These are phyloP conservation scores for Manduca sexta DNA, from an alignment of 1,140 invertebrate species.

Conservation along the genomic window DNA sequence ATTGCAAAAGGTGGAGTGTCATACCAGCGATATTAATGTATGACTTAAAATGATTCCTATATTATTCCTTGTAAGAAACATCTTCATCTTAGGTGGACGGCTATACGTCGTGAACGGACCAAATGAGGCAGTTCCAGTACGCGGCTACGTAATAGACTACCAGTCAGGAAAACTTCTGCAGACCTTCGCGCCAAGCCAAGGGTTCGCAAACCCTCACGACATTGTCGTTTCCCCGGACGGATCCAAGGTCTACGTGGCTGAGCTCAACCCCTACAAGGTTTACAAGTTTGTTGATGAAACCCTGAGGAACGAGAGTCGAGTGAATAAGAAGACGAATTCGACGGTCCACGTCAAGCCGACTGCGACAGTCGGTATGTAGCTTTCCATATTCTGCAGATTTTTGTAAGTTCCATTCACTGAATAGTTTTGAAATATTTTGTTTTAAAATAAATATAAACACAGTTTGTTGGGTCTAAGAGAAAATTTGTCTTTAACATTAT, in stretches of 20 bases:
- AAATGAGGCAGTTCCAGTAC: constrained; percentile 58
- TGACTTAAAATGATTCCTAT: too few relatives aligned
- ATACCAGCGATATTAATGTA: too few relatives aligned
- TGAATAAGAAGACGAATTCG: constrained; percentile 4
- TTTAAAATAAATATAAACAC: too few relatives aligned
- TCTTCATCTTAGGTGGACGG: constrained; percentile 46
- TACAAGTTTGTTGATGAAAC: constrained; percentile 45
- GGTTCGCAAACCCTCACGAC: constrained; percentile 84
- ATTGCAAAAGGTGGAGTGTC: too few relatives aligned
- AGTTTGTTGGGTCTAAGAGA: too few relatives aligned
- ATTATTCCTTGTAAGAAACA: not conserved
- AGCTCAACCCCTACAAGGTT: constrained; percentile 77
- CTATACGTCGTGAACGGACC: constrained; percentile 73
- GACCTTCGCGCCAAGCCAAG: constrained; percentile 78
- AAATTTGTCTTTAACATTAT: too few relatives aligned
- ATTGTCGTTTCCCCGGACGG: constrained; percentile 80
- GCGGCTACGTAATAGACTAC: constrained; percentile 81
- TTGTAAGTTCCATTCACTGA: constrained; percentile 1
- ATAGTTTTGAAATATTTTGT: constrained; percentile 2
- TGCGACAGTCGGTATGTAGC: constrained; percentile 61
- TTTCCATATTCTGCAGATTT: constrained; percentile 18
- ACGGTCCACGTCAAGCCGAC: constrained; percentile 57
- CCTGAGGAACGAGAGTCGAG: constrained; percentile 14
- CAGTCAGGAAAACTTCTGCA: constrained; percentile 74
- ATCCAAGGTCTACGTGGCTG: constrained; percentile 81